Percentiles rank a stretch among this genome's conserved stretches.
These are phyloP conservation scores for Phainopepla nitens DNA, from an alignment of 2,113 vertebrate species.

Conservation along the genomic window DNA sequence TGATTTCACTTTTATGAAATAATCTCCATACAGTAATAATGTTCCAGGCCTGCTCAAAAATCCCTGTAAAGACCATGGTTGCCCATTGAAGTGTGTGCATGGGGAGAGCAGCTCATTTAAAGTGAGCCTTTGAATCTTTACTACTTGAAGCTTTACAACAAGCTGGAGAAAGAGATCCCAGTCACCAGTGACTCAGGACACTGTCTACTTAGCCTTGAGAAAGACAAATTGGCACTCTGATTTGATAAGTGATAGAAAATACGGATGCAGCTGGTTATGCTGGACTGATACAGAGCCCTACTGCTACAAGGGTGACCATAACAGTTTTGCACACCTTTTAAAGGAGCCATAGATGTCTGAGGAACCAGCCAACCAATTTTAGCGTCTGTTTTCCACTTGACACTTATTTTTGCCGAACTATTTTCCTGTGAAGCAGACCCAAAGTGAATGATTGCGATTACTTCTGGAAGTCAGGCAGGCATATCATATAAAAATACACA, in stretches of 20 bases:
- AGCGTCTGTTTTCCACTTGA: neutral
- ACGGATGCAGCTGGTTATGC: fast-evolving
- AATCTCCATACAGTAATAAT: neutral
- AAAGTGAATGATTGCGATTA: neutral
- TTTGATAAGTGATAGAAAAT: neutral
- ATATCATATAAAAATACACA: neutral
- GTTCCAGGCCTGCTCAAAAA: neutral
- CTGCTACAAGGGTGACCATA: neutral
- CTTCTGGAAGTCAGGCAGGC: neutral
- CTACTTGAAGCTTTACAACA: neutral
- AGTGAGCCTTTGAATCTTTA: neutral
- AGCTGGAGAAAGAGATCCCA: neutral
- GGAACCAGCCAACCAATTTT: neutral
- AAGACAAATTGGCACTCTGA: neutral
- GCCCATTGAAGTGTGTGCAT: fast-evolving
- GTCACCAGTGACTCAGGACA: neutral
- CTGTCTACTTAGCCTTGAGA: neutral
- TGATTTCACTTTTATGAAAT: neutral
- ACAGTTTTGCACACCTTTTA: neutral
- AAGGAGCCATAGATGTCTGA: neutral
- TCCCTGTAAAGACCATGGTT: neutral
- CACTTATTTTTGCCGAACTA: neutral
- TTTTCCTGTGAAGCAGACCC: conserved; percentile 4
- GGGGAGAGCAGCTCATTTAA: fast-evolving
- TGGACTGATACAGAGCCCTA: neutral